phyloP scores from a whole-genome alignment of 2,888 invertebrate species.

The Drosophila neotestacea region DNA sequence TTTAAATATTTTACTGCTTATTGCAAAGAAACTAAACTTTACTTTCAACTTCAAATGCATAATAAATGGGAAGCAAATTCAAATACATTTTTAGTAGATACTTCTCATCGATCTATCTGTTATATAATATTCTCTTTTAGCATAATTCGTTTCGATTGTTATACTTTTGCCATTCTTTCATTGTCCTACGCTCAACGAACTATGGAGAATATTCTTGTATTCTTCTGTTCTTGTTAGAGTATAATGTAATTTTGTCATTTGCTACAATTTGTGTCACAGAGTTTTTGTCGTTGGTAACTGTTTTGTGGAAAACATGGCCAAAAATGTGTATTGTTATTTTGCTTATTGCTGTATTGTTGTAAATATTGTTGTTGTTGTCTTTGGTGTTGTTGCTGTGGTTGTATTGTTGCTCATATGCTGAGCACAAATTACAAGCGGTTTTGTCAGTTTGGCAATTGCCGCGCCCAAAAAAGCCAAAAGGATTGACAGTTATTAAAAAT shows the following conservation, averaged over 20 bases:
- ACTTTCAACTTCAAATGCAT: too few species aligned
- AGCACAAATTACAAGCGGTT: constrained; percentile 70
- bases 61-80: neutral
- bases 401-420: constrained; percentile 53
- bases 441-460: constrained; percentile 67
- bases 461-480: constrained; percentile 68
- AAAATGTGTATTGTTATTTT: constrained; percentile 30
- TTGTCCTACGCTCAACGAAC: constrained; percentile 1
- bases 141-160: constrained; percentile 6
- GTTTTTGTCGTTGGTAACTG: constrained; percentile 33
- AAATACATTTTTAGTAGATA: neutral
- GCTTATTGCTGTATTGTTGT: constrained; percentile 29
- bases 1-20: too few species aligned
- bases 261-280: constrained; percentile 22
- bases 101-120: neutral
- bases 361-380: constrained; percentile 24
- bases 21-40: too few species aligned
- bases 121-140: neutral
- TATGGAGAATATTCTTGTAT: constrained; percentile 3
- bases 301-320: constrained; percentile 13
- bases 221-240: neutral
- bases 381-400: constrained; percentile 33
- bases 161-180: neutral
- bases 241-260: constrained; percentile 24
- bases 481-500: constrained; percentile 80